Evolutionary conservation across 1,140 invertebrate genomes (phyloP), one percentile per base, ranked within the genome.

Genomic region (Spodoptera frugiperda): DNA sequence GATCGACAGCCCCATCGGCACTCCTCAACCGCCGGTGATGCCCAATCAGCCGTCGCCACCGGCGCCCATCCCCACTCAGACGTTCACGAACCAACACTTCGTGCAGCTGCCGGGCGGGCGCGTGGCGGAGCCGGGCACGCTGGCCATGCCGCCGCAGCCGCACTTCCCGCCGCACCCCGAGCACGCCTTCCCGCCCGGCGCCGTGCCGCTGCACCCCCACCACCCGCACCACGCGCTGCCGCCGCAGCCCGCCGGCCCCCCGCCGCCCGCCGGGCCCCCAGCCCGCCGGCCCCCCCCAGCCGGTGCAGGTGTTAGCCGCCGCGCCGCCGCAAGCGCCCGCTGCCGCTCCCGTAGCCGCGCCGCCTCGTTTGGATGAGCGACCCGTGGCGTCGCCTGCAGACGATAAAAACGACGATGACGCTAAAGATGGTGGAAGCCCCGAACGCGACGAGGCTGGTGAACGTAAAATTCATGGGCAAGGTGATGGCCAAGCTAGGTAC

Each of bases 51-150:
- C 94, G 10, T 90, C 95, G 9, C 95, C 95, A 2, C 95, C 95
- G 15, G 94, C 92, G 57, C 95, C 96, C 21, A 97, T 97, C 84
- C 96, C 96, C 10, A 95, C 96, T 6, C 96, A 97, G 89, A 97
- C 97, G 30, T 97, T 97, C 83, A 97, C 97, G 33, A 97, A 97
- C 92, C 97, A 97, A 83, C 96, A 96, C 76, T 97, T 96, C 81
- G 93, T 95, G 33, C 91, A 84, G 76, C 57, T 90, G 19, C 87
- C 90, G 0, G 87, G 84, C 1, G 82, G 76, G 0, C 87, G 86
- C 3, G 85, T 88, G 8, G 87, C 90, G 2, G 90, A 93, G 19
- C 81, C 86, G 19, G 89, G 87, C 0, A 79, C 86, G 0, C 84
- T 94, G 46, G 87, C 89, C 0, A 78, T 92, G 81, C 89, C 90